Percentiles rank a stretch among this genome's conserved stretches.
Conservation (phyloP, 92 coral and sea anemone genomes). For the Palythoa caribaeorum region DNA sequence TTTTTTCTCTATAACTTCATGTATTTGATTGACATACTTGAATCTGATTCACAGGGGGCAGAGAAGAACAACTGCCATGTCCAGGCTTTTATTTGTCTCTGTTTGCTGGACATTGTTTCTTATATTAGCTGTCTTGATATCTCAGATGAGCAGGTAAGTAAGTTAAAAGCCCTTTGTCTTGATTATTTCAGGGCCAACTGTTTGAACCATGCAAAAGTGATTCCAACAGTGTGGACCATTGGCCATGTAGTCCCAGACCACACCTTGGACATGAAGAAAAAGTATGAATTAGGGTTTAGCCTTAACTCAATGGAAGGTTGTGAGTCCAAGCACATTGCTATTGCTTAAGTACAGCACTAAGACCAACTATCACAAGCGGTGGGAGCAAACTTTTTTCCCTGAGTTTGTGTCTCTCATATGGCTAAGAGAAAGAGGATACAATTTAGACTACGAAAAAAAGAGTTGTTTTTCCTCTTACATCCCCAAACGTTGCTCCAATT, state of each 20-base stretch:
- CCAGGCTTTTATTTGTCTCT: constrained; percentile 46
- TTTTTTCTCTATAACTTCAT: constrained; percentile 29
- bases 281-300: constrained; percentile 45
- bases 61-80: constrained; percentile 22
- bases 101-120: constrained; percentile 39
- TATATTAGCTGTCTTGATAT: constrained; percentile 16
- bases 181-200: constrained; percentile 39
- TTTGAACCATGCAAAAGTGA: neutral
- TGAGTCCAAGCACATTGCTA: constrained; percentile 51
- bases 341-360: constrained; percentile 28
- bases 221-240: constrained; percentile 55
- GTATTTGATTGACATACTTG: constrained; percentile 22
- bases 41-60: neutral
- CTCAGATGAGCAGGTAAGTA: constrained; percentile 27
- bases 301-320: constrained; percentile 57
- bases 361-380: constrained; percentile 27
- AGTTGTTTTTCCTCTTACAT: neutral
- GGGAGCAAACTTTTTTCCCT: constrained; percentile 42
- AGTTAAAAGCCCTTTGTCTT: constrained; percentile 37
- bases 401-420: constrained; percentile 16
- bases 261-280: constrained; percentile 44
- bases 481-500: neutral
- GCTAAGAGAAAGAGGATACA: constrained; percentile 12
- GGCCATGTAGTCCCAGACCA: constrained; percentile 48
- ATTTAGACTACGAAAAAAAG: neutral